A percentile compares a stretch with the other conserved stretches of the same genome.
phyloP scores from a whole-genome alignment of 2,797 vertebrate species.

The Chrosomus eos region DNA sequence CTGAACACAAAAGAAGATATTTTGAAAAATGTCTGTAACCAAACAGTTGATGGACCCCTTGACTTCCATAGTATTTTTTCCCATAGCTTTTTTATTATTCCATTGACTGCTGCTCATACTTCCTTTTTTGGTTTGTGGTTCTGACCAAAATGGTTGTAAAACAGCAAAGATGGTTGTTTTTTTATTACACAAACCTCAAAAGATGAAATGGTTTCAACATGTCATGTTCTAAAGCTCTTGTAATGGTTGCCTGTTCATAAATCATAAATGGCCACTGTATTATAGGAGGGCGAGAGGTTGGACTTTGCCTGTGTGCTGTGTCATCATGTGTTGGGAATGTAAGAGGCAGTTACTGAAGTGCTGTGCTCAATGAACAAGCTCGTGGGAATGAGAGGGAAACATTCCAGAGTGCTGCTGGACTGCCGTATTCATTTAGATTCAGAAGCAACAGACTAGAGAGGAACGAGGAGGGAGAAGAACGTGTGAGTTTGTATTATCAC shows the following conservation, averaged over 20 bases:
- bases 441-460: neutral
- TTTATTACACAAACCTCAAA: neutral
- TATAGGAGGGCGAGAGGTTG: constrained; percentile 25
- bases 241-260: constrained; percentile 3
- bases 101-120: neutral
- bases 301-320: constrained; percentile 45
- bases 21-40: neutral
- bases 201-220: neutral
- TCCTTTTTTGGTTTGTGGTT: constrained; percentile 5
- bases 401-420: constrained; percentile 45
- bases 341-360: constrained; percentile 13
- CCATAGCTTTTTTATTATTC: neutral
- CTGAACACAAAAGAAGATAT: neutral
- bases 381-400: constrained; percentile 23
- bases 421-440: constrained; percentile 11
- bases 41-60: neutral
- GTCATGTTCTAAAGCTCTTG: constrained; percentile 5
- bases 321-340: constrained; percentile 50
- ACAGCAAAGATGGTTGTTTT: neutral
- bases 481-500: constrained; percentile 68
- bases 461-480: constrained; percentile 42
- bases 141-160: neutral
- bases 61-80: neutral
- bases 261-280: constrained; percentile 25
- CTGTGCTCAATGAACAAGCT: constrained; percentile 18